Evolutionary conservation across 2,888 invertebrate genomes (phyloP).

Genomic region (Hypolimnas misippus): DNA sequence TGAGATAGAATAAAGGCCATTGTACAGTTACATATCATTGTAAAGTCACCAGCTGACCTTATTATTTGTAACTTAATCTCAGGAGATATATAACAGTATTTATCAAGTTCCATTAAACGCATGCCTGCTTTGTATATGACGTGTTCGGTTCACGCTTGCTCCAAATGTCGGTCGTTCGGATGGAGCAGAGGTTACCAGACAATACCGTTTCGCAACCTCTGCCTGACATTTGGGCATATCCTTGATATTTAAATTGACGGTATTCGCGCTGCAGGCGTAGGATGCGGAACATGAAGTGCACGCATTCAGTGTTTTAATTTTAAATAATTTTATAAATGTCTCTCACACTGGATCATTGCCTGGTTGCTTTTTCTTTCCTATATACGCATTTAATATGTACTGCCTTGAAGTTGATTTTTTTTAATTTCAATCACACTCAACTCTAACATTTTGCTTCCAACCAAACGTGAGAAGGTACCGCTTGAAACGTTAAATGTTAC

Average conservation of each 20-base stretch:
- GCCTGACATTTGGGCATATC: conserved; percentile 78
- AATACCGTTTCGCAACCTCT: conserved; percentile 67
- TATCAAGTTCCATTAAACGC: conserved; percentile 23
- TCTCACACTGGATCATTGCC: not conserved
- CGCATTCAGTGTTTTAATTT: conserved; percentile 28
- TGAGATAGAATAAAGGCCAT: no score
- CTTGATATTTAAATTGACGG: conserved; percentile 80
- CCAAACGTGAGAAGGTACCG: conserved; percentile 23
- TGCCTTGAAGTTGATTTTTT: not conserved
- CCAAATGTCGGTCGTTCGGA: conserved; percentile 41
- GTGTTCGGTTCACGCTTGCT: conserved; percentile 46
- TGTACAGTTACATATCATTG: no score
- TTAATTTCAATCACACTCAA: conserved; percentile 16
- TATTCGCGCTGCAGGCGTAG: conserved; percentile 68
- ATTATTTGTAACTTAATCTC: not conserved
- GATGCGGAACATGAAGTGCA: conserved; percentile 61
- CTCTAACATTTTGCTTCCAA: conserved; percentile 29
- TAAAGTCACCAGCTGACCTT: conserved; percentile 5
- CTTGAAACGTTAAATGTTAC: conserved; percentile 36
- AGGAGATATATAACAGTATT: conserved; percentile 14
- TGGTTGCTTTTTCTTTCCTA: not conserved
- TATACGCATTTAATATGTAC: not conserved
- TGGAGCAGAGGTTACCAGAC: conserved; percentile 62
- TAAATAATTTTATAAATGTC: conserved; percentile 11
- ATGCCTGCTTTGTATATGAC: conserved; percentile 32